phyloP scores from a whole-genome alignment of 2,797 vertebrate species.

The Prunella strophiata region DNA sequence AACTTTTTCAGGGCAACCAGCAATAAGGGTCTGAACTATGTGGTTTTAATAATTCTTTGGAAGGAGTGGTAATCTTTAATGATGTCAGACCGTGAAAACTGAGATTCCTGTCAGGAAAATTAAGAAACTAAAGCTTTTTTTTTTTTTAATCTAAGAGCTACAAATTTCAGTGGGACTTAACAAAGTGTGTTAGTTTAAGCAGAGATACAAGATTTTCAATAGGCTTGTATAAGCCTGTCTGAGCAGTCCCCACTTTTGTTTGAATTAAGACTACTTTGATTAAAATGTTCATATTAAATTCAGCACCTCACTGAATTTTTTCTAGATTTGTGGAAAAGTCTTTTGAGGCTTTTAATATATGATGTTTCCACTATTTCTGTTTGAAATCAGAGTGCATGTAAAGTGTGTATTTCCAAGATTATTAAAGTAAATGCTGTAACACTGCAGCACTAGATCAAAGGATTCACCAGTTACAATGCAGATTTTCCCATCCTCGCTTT shows the following conservation, averaged over 20 bases:
- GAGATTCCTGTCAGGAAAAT: background rate
- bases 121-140: background rate
- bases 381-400: background rate
- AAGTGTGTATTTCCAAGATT: background rate
- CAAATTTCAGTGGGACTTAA: background rate
- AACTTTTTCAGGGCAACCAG: background rate
- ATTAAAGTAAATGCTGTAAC: background rate
- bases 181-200: background rate
- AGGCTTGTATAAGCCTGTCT: background rate
- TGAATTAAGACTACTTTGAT: conserved; percentile 9
- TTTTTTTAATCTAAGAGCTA: background rate
- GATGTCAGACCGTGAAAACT: background rate
- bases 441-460: background rate
- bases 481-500: background rate
- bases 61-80: background rate
- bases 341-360: background rate
- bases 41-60: background rate
- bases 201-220: background rate
- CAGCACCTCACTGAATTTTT: background rate
- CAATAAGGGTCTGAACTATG: background rate
- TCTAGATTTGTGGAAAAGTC: background rate
- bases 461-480: background rate
- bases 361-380: background rate
- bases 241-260: background rate
- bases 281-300: background rate